Evolutionary conservation across 2,888 invertebrate genomes (phyloP), one percentile per base, ranked within the genome.

Genomic region (Sesamia inferens): DNA sequence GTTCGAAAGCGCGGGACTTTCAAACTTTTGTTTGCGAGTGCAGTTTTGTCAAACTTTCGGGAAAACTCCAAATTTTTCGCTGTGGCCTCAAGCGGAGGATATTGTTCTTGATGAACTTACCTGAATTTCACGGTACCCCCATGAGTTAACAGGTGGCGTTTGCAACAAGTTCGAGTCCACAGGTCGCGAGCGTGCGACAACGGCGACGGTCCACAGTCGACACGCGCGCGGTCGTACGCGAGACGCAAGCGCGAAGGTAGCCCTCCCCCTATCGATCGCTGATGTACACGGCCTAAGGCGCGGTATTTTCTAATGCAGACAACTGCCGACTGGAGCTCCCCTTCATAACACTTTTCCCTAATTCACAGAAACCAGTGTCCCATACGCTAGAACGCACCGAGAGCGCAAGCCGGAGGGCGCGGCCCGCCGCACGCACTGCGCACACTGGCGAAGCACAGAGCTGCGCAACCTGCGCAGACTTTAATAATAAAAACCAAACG

Each of bases 111-210:
- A 54, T 51, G 68, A 85, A 89, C 93, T 93, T 88, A 95, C 95
- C 95, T 94, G 93, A 87, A 85, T 87, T 92, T 94, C 91, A 93
- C 90, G 92, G 90, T 86, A 90, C 89, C 90, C 91, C 94, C 95
- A 94, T 95, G 90, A 89, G 94, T 93, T 93, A 94, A 94, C 94
- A 95, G 95, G 94, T 95, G 95, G 92, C 88, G 90, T 89, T 93
- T 86, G 94, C 95, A 95, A 95, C 95, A 95, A 94, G 95, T 95
- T 80, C 92, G 88, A 87, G 90, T 88, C 89, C 86, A 90, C 91
- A 90, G 91, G 91, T 91, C 90, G 90, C 90, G 89, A 85, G 90
- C 93, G 93, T 92, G 93, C 93, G 92, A 90, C 92, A 88, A 86
- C 90, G 90, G 88, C 92, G 91, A 89, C 92, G 92, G 92, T 88